Base-by-base conservation (phyloP, 2,888 invertebrate species). In the Limenitis camilla region DNA sequence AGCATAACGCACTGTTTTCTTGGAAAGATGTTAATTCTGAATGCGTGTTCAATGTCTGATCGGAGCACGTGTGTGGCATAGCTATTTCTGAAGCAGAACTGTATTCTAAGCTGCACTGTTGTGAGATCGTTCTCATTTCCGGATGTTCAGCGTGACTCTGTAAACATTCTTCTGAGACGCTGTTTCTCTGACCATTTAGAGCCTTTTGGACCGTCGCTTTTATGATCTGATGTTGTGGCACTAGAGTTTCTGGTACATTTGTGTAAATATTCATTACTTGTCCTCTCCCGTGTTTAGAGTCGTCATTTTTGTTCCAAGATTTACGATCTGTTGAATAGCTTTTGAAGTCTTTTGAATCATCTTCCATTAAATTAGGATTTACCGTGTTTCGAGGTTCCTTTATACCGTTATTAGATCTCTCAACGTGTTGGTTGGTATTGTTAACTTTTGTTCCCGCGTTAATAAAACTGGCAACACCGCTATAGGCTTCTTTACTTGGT, bases 401-500 rank as follows among this genome's bases (percentile, higher is more conserved):
- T 0, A 90, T 84, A 0, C 88, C 89, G 59, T 84, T 89, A 52
- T 80, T 83, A 0, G 78, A 72, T 56, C 89, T 77, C 64, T 93
- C 92, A 0, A 92, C 92, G 65, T 94, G 93, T 58, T 94, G 89
- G 71, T 94, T 94, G 0, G 93, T 94, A 59, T 94, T 94, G 68
- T 94, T 94, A 0, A 94, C 92, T 81, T 94, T 94, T 2, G 92
- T 91, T 36, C 93, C 92, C 0, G 91, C 88, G 53, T 91, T 92
- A 54, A 93, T 89, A 11, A 93, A 90, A 61, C 88, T 90, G 0
- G 90, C 87, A 42, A 90, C 78, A 47, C 88, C 89, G 54, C 84
- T 86, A 61, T 88, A 90, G 5, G 81, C 84, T 47, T 83, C 84
- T 56, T 73, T 79, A 0, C 78, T 76, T 0, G 89, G 86, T 42